phyloP scores from a whole-genome alignment of 2,113 vertebrate species.

The Myrmecobius fasciatus region DNA sequence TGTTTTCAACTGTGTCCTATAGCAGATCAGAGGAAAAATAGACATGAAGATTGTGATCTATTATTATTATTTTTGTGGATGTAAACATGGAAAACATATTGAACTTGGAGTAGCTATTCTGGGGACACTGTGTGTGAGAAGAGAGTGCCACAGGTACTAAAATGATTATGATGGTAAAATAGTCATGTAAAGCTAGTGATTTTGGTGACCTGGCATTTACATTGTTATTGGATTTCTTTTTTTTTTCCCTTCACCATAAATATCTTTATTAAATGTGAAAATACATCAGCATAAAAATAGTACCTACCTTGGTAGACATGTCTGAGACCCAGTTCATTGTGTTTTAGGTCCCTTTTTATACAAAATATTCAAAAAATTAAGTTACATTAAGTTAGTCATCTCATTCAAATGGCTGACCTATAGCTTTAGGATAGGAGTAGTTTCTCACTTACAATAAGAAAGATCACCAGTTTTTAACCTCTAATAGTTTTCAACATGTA shows the following conservation, averaged over 20 bases:
- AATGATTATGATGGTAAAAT: neutral
- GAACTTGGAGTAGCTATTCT: neutral
- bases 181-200: neutral
- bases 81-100: neutral
- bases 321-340: constrained; percentile 75
- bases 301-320: constrained; percentile 82
- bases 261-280: constrained; percentile 88
- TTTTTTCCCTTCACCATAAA: constrained; percentile 81
- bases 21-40: neutral
- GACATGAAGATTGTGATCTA: neutral
- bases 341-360: constrained; percentile 73
- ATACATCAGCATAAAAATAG: constrained; percentile 85
- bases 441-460: neutral
- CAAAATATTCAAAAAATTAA: constrained; percentile 78
- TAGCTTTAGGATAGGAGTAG: constrained; percentile 1
- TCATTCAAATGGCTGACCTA: constrained; percentile 68
- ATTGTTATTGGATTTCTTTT: neutral
- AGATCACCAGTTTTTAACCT: neutral
- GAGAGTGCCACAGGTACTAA: neutral
- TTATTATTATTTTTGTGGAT: neutral
- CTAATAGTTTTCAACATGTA: neutral
- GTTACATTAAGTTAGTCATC: constrained; percentile 70
- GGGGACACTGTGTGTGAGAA: neutral
- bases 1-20: neutral
- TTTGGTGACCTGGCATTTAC: neutral